Conservation (phyloP, 1,140 invertebrate species). For the Oryzaephilus surinamensis region DNA sequence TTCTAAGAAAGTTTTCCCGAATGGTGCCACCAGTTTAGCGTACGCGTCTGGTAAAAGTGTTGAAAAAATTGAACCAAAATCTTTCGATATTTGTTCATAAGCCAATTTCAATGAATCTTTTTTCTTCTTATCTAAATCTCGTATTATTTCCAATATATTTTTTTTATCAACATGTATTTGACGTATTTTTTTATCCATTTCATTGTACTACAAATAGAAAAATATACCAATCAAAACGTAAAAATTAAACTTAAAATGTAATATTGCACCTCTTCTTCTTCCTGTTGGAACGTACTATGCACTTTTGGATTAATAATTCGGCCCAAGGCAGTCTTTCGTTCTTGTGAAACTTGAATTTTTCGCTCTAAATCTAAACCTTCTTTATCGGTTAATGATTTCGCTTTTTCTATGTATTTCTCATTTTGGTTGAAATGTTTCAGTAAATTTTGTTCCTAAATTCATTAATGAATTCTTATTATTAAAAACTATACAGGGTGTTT, state of each 20-base stretch:
- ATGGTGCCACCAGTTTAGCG: constrained; percentile 72
- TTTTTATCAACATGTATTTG: constrained; percentile 82
- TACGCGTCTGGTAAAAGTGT: constrained; percentile 81
- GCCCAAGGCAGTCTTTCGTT: constrained; percentile 60
- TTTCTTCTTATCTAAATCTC: constrained; percentile 84
- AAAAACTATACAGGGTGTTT: too few species aligned
- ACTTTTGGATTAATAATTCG: constrained; percentile 75
- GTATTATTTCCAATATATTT: constrained; percentile 73
- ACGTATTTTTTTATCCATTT: constrained; percentile 66
- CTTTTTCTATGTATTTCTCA: constrained; percentile 22
- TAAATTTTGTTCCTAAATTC: constrained; percentile 19
- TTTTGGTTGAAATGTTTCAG: too few species aligned
- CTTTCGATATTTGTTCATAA: constrained; percentile 73
- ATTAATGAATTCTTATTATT: constrained; percentile 3
- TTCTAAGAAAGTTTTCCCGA: constrained; percentile 62
- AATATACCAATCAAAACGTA: neutral
- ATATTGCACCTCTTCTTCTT: constrained; percentile 73
- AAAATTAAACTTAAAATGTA: neutral
- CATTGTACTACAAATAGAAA: constrained; percentile 50
- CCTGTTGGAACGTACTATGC: constrained; percentile 73
- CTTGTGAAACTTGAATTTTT: constrained; percentile 49
- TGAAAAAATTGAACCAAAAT: constrained; percentile 95
- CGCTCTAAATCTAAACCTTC: constrained; percentile 40
- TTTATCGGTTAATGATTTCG: constrained; percentile 18
- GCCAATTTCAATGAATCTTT: constrained; percentile 67